These are phyloP conservation scores for Enteromius trimaculatus DNA, from an alignment of 2,797 vertebrate genomes.

Conservation along the genomic window DNA sequence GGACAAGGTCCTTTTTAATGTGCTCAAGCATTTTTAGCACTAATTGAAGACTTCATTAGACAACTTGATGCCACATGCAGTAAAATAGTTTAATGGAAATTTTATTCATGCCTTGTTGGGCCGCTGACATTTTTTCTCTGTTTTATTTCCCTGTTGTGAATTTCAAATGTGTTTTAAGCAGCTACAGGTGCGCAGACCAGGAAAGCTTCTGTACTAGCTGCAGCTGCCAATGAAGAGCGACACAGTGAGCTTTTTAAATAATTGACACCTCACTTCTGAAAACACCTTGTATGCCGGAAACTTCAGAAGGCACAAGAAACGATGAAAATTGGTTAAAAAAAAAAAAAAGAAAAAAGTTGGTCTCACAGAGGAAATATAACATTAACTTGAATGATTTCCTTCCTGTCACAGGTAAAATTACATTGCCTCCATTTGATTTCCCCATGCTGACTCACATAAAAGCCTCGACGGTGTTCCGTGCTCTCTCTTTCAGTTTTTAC, in stretches of 20 bases:
- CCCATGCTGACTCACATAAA: slow-evolving; percentile 56
- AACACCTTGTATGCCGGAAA: slow-evolving; percentile 18
- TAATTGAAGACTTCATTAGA: slow-evolving; percentile 66
- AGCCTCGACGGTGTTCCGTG: slow-evolving; percentile 53
- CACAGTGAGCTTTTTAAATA: slow-evolving; percentile 36
- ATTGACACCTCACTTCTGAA: slow-evolving; percentile 27
- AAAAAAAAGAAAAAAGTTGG: slow-evolving; percentile 19
- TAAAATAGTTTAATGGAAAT: slow-evolving; percentile 62
- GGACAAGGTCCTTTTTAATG: slow-evolving; percentile 57
- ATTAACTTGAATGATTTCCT: slow-evolving; percentile 51
- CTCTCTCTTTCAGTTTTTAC: slow-evolving; percentile 65
- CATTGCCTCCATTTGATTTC: slow-evolving; percentile 61
- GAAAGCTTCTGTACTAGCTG: not conserved
- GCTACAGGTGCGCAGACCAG: slow-evolving; percentile 21
- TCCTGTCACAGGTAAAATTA: slow-evolving; percentile 50
- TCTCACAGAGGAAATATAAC: slow-evolving; percentile 57
- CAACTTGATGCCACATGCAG: slow-evolving; percentile 58
- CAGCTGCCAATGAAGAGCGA: slow-evolving; percentile 5
- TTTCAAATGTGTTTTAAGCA: slow-evolving; percentile 18
- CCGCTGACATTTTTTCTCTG: not conserved
- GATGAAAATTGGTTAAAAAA: not conserved
- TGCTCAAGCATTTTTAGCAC: slow-evolving; percentile 61
- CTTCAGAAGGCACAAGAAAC: slow-evolving; percentile 33
- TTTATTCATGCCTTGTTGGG: slow-evolving; percentile 45
- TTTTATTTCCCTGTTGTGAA: slow-evolving; percentile 21